Base-by-base conservation (phyloP, 2,797 vertebrate species). In the Toxotes lorentzi region DNA sequence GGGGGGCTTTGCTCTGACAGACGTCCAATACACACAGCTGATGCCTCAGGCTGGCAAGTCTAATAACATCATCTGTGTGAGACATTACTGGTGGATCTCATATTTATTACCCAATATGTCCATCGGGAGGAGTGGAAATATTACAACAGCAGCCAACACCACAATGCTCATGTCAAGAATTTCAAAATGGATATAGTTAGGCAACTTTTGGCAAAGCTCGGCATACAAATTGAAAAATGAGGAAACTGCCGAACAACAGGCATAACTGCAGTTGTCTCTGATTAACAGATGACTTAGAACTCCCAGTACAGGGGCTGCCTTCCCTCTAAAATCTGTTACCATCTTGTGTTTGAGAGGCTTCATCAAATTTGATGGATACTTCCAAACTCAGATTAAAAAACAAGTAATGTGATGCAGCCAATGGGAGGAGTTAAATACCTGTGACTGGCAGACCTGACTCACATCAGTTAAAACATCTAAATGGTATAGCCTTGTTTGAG, bases 31-130 rank as follows among this genome's bases (percentile, higher is more conserved):
- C 84, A 90, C 90, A 92, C 88, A 93, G 90, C 91, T 93, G 90
- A 94, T 88, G 89, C 90, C 82, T 88, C 82, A 41, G 84, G 90
- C 88, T 90, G 91, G 92, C 84, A 81, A 86, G 79, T 90, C 82
- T 86, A 90, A 91, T 93, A 92, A 86, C 91, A 84, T 94, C 90
- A 93, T 93, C 92, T 92, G 91, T 77, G 86, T 23, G 47, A 85
- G 86, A 88, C 73, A 90, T 90, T 88, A 82, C 89, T 88, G 86
- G 77, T 91, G 83, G 83, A 91, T 88, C 85, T 88, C 76, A 80
- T 83, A 86, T 91, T 91, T 92, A 92, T 90, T 91, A 90, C 84
- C 90, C 88, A 92, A 92, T 92, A 89, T 89, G 90, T 91, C 91
- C 78, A 69, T 62, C 9, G 78, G 86, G 88, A 87, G 41, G 53